Evolutionary conservation across 2,113 vertebrate species (phyloP), one percentile per base, ranked within the genome.

Genomic region (Tricholaema leucomelas): DNA sequence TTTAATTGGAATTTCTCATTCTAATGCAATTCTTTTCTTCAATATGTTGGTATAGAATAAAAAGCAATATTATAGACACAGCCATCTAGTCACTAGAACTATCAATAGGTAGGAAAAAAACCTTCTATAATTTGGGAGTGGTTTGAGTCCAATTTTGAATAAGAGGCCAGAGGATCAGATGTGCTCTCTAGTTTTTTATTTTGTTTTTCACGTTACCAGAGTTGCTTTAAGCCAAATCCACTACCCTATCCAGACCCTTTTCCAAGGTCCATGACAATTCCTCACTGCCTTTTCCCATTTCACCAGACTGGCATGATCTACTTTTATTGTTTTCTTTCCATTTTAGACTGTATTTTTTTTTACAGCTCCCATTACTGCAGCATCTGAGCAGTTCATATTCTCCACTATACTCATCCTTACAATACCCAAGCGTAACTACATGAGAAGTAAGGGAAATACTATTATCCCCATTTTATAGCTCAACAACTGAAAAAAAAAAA

Each of bases 401-500:
- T 88, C 60, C 30, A 59, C 67, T 65, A 42, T 70, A 56, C 42
- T 85, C 84, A 60, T 73, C 63, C 70, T 88, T 84, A 79, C 36
- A 79, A 63, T 52, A 76, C 75, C 17, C 52, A 58, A 69, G 61
- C 44, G 74, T 61, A 78, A 70, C 25, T 46, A 30, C 15, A 72
- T 66, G 63, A 87, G 64, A 88, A 81, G 60, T 38, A 85, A 70
- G 6, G 16, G 20, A 87, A 85, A 20, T 63, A 56, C 42, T 52
- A 88, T 92, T 88, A 76, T 86, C 55, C 60, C 6, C 28, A 56
- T 91, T 92, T 94, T 88, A 65, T 87, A 73, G 25, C 36, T 61
- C 36, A 81, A 56, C 70, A 81, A 92, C 38, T 50, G 16, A 10
- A 40, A 65, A 27, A 78, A 72, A 90, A 81, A 40, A 40, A 40